These are phyloP conservation scores for Adoxophyes honmai DNA, from an alignment of 1,140 invertebrate species.

Conservation along the genomic window DNA sequence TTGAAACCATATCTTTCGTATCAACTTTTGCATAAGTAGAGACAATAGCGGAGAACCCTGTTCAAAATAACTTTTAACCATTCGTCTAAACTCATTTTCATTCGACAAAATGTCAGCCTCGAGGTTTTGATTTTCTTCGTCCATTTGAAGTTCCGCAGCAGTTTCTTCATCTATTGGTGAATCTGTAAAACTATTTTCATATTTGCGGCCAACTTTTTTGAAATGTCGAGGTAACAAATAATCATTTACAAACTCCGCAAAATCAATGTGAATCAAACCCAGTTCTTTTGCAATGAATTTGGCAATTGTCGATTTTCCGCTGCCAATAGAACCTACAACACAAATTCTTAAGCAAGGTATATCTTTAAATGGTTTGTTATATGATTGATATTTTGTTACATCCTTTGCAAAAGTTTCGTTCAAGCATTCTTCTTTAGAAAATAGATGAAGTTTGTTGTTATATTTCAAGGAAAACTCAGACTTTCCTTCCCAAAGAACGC, in stretches of 20 bases:
- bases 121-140: constrained; percentile 47
- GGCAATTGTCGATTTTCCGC: constrained; percentile 74
- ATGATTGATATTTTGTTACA: constrained; percentile 59
- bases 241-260: constrained; percentile 52
- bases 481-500: constrained; percentile 79
- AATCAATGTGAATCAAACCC: constrained; percentile 75
- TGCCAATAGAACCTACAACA: constrained; percentile 72
- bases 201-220: constrained; percentile 54
- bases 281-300: constrained; percentile 72
- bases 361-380: constrained; percentile 51
- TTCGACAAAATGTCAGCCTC: constrained; percentile 43
- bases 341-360: constrained; percentile 76
- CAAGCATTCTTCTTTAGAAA: constrained; percentile 62
- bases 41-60: constrained; percentile 51
- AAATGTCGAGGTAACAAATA: constrained; percentile 55
- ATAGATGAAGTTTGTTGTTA: constrained; percentile 73
- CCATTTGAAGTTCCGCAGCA: constrained; percentile 42
- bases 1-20: constrained; percentile 73
- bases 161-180: constrained; percentile 44
- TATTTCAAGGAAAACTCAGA: constrained; percentile 70
- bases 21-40: constrained; percentile 51
- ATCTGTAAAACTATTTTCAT: constrained; percentile 58
- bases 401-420: constrained; percentile 62
- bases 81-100: constrained; percentile 51
- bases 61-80: constrained; percentile 67